Evolutionary conservation across 2,113 vertebrate genomes (phyloP).

Genomic region (Phoenicopterus ruber): DNA sequence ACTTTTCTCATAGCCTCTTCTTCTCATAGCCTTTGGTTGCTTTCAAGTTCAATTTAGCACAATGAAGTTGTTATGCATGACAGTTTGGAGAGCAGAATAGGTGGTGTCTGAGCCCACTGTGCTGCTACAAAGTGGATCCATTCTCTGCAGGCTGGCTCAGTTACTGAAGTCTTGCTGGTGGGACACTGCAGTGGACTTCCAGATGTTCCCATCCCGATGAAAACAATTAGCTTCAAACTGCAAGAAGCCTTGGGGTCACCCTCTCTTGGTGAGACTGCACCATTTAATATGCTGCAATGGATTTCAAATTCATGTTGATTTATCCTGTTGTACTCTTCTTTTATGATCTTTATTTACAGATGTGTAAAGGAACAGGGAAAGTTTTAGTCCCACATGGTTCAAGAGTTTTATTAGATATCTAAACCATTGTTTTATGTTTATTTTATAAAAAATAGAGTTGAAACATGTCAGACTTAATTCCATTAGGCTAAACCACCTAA

Average conservation of each 20-base stretch:
- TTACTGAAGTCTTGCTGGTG: conserved; percentile 86
- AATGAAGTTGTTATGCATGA: conserved; percentile 97
- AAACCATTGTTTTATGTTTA: conserved; percentile 68
- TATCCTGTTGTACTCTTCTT: conserved; percentile 67
- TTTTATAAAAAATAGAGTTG: conserved; percentile 69
- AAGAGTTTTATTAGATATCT: conserved; percentile 66
- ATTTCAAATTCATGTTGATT: conserved; percentile 76
- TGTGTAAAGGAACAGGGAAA: conserved; percentile 64
- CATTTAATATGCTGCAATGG: conserved; percentile 73
- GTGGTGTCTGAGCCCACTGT: conserved; percentile 89
- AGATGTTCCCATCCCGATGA: conserved; percentile 83
- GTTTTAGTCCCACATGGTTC: conserved; percentile 55
- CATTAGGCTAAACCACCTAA: conserved; percentile 69
- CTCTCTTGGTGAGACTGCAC: conserved; percentile 66
- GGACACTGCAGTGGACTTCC: conserved; percentile 81
- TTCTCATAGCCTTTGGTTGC: conserved; percentile 84
- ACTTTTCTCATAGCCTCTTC: conserved; percentile 84
- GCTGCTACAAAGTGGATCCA: conserved; percentile 85
- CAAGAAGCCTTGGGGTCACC: conserved; percentile 72
- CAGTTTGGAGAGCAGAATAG: conserved; percentile 93
- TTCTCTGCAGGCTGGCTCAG: conserved; percentile 87
- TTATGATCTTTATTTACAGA: conserved; percentile 71
- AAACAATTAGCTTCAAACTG: conserved; percentile 87
- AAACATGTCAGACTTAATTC: conserved; percentile 75
- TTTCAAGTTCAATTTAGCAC: conserved; percentile 95